A percentile compares a stretch with the other conserved stretches of the same genome.
Evolutionary conservation across 2,888 invertebrate genomes (phyloP).

Genomic region (Microctonus hyperodae): DNA sequence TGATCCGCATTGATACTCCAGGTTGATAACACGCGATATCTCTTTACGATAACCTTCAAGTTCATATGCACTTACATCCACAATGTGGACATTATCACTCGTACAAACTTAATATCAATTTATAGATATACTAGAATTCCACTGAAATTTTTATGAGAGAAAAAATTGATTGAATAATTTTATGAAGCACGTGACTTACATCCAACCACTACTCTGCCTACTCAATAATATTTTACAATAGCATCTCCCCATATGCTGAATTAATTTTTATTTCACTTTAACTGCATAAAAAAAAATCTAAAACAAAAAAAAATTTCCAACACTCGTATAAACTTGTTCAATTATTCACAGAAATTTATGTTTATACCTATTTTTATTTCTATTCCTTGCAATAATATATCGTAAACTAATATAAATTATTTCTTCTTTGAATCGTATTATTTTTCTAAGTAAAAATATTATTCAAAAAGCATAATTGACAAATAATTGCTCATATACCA

Average conservation of each 20-base stretch:
- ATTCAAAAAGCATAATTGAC: background rate
- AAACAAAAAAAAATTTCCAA: too few species aligned
- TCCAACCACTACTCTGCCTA: background rate
- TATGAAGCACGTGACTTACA: background rate
- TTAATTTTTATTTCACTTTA: background rate
- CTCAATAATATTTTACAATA: background rate
- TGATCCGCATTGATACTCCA: conserved; percentile 62
- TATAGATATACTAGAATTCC: background rate
- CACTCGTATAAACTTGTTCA: too few species aligned
- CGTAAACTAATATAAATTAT: too few species aligned
- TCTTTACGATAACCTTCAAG: conserved; percentile 45
- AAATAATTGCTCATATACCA: too few species aligned
- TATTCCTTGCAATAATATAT: too few species aligned
- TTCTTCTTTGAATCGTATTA: too few species aligned
- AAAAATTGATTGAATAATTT: background rate
- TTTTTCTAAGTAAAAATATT: too few species aligned
- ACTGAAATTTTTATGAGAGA: background rate
- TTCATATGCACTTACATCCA: conserved; percentile 40
- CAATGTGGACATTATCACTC: background rate
- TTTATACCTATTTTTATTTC: too few species aligned
- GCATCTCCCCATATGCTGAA: background rate
- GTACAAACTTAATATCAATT: background rate
- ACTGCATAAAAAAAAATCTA: background rate
- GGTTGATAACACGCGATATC: conserved; percentile 50
- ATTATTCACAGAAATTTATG: too few species aligned